A percentile compares a stretch with the other conserved stretches of the same genome.
These are phyloP conservation scores for Drosophila lacteicornis DNA, from an alignment of 1,140 invertebrate species.

Conservation along the genomic window DNA sequence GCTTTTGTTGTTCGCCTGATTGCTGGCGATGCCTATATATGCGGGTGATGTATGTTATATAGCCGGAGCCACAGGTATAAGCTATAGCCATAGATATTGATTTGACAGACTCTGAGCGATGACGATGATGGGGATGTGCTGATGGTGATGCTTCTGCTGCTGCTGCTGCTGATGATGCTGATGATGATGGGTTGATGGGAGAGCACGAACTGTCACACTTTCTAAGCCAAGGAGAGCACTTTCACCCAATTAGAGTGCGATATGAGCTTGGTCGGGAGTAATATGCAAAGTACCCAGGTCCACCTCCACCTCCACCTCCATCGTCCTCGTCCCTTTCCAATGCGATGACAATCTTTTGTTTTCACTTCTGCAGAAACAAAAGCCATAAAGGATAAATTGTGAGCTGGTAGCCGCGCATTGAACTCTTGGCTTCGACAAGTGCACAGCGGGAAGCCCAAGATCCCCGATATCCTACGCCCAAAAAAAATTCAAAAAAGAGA, in stretches of 20 bases:
- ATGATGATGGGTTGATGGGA: constrained; percentile 46
- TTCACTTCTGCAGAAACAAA: constrained; percentile 82
- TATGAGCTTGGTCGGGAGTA: constrained; percentile 17
- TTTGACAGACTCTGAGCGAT: constrained; percentile 65
- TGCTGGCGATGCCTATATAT: constrained; percentile 80
- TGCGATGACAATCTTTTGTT: constrained; percentile 83
- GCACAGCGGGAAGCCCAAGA: constrained; percentile 74
- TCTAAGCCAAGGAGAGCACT: constrained; percentile 65
- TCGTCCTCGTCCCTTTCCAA: constrained; percentile 1
- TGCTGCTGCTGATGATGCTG: background rate
- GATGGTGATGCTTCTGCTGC: constrained; percentile 29
- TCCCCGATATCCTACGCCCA: constrained; percentile 54
- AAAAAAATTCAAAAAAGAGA: constrained; percentile 16
- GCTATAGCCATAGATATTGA: constrained; percentile 73
- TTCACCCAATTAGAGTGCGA: constrained; percentile 75
- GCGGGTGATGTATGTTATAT: constrained; percentile 82
- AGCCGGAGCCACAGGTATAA: constrained; percentile 69
- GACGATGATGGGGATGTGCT: constrained; percentile 30
- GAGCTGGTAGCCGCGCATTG: constrained; percentile 73
- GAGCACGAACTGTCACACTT: constrained; percentile 67
- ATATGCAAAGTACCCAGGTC: constrained; percentile 34
- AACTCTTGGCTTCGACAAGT: constrained; percentile 83
- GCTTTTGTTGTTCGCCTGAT: constrained; percentile 67
- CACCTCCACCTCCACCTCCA: background rate
- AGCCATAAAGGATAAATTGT: constrained; percentile 82